Base-by-base conservation (phyloP, 1,140 invertebrate genomes). In the Bombus impatiens region DNA sequence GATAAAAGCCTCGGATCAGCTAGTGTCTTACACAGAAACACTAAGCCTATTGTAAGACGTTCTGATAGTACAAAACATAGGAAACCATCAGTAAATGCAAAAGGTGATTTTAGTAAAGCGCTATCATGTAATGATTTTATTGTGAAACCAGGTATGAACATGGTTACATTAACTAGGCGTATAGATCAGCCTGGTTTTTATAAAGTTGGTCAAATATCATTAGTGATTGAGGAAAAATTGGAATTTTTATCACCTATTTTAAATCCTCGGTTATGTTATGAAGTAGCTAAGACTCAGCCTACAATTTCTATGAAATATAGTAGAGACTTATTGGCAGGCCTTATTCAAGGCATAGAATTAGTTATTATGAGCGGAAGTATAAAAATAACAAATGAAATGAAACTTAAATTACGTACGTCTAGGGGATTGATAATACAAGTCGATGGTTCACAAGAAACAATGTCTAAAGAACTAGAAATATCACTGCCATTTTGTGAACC, bases 1-100 rank as follows among this genome's bases (percentile, higher is more conserved):
- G 97, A 98, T 92, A 97, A 97, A 91, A 97, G 96, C 80, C 93
- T 98, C 10, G 96, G 96, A 82, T 96, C 96, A 82, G 97, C 97
- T 1, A 70, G 96, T 97, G 37, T 96, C 96, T 44, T 97, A 96
- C 91, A 96, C 94, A 92, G 96, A 95, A 93, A 95, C 94, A 37
- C 96, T 94, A 95, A 96, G 94, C 77, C 94, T 91, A 32, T 94
- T 77, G 78, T 97, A 79, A 96, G 95, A 93, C 87, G 96, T 80
- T 95, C 96, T 57, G 96, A 97, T 87, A 96, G 96, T 87, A 94
- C 94, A 37, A 96, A 96, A 92, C 96, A 96, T 86, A 94, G 96
- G 84, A 96, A 96, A 94, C 95, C 95, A 4, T 96, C 94, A 37
- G 68, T 95, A 75, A 92, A 93, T 90, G 92, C 94, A 88, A 95